Base-by-base conservation (phyloP, 2,113 vertebrate genomes). In the Petrocephalus microphthalmus region DNA sequence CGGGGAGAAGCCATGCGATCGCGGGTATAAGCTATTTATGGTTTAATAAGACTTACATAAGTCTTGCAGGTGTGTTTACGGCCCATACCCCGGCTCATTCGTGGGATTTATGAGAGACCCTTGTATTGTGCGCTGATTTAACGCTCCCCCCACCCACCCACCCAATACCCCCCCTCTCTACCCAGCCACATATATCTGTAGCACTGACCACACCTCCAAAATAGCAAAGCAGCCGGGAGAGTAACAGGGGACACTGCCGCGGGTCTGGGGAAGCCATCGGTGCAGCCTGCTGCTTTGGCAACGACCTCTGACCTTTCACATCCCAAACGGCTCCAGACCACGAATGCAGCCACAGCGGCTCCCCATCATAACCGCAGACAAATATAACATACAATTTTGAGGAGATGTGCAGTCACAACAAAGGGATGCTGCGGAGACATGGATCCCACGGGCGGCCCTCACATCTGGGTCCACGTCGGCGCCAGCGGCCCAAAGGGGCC, bases 41-140 rank as follows among this genome's bases (percentile, higher is more conserved):
- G 93, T 95, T 96, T 95, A 96, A 96, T 96, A 96, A 96, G 95
- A 95, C 95, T 95, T 96, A 95, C 95, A 96, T 96, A 96, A 96
- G 95, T 96, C 95, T 96, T 96, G 95, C 95, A 96, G 95, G 95
- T 96, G 95, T 95, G 95, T 93, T 96, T 95, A 95, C 93, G 90
- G 93, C 93, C 93, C 92, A 90, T 93, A 93, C 94, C 93, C 93
- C 88, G 93, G 93, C 94, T 95, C 95, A 95, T 96, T 96, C 94
- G 91, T 91, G 93, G 90, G 94, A 96, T 96, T 95, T 96, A 96
- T 95, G 92, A 94, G 92, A 91, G 94, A 93, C 92, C 94, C 94
- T 95, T 94, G 94, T 94, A 94, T 95, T 95, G 94, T 94, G 94
- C 92, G 92, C 93, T 96, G 95, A 96, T 96, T 96, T 96, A 96